A percentile compares a stretch with the other conserved stretches of the same genome.
Conservation (phyloP, 30 jellyfish, hydroid and myxozoan species). For the Rhopilema esculentum region DNA sequence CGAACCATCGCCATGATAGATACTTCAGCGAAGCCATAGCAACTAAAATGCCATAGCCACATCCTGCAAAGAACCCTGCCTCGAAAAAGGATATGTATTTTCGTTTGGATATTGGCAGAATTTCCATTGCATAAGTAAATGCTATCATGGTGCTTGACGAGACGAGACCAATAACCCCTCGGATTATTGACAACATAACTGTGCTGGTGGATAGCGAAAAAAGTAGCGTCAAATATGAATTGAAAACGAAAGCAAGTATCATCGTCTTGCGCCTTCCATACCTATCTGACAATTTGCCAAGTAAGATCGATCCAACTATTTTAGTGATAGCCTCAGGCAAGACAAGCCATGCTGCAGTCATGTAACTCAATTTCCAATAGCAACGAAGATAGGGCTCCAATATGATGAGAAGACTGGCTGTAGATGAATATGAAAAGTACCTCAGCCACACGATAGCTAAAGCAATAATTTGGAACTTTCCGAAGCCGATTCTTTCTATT, state of each 20-base stretch:
- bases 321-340: neutral
- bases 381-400: conserved; percentile 19
- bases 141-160: neutral
- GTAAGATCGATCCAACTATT: neutral
- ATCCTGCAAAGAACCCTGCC: neutral
- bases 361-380: neutral
- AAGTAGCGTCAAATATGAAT: neutral
- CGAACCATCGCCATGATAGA: conserved; percentile 22
- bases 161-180: conserved; percentile 4
- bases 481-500: conserved; percentile 2
- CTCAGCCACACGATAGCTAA: neutral
- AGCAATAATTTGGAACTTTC: conserved; percentile 10
- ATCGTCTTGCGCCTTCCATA: conserved; percentile 10
- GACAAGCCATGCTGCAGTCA: conserved; percentile 9
- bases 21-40: neutral
- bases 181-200: neutral
- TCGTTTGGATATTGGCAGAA: conserved; percentile 22
- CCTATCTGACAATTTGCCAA: conserved; percentile 9
- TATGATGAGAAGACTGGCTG: neutral
- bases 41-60: neutral
- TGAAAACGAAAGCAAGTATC: neutral
- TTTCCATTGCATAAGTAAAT: conserved; percentile 10
- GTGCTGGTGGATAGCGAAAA: conserved; percentile 3
- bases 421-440: neutral
- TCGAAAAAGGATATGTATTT: neutral